Percentiles rank a stretch among this genome's conserved stretches.
Conservation (phyloP, 2,888 invertebrate species). For the Dasysyrphus tricinctus region DNA sequence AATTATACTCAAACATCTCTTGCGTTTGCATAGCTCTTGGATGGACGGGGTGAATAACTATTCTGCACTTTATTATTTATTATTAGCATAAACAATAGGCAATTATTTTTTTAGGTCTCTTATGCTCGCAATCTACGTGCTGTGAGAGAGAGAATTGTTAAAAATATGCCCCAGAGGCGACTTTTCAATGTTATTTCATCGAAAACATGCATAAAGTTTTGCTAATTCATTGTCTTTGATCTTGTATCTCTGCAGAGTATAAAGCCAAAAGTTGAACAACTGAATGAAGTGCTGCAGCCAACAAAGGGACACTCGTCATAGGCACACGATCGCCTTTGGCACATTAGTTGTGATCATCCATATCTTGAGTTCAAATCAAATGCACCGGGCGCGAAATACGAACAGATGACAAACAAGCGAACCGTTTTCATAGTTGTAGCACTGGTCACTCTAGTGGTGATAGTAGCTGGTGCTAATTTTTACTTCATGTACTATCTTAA, state of each 20-base stretch:
- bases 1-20: constrained; percentile 15
- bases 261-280: constrained; percentile 48
- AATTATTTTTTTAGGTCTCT: constrained; percentile 31
- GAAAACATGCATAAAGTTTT: constrained; percentile 34
- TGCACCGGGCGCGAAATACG: constrained; percentile 46
- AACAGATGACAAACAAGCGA: constrained; percentile 79
- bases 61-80: constrained; percentile 69
- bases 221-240: constrained; percentile 34
- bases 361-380: constrained; percentile 73
- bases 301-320: constrained; percentile 69
- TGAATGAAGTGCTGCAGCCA: constrained; percentile 70
- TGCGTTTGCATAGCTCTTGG: constrained; percentile 11
- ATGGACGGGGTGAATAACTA: constrained; percentile 55
- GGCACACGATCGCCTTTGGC: constrained; percentile 61
- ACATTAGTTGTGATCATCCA: constrained; percentile 66
- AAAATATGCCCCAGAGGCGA: constrained; percentile 52
- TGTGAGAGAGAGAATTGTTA: constrained; percentile 40
- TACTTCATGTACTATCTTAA: constrained; percentile 83
- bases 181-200: constrained; percentile 62
- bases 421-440: constrained; percentile 80
- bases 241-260: constrained; percentile 57
- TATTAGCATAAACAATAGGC: constrained; percentile 74
- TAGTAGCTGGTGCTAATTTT: constrained; percentile 81
- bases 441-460: constrained; percentile 79
- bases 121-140: background rate